These are phyloP conservation scores for Trialeurodes vaporariorum DNA, from an alignment of 1,140 invertebrate species.

Conservation along the genomic window DNA sequence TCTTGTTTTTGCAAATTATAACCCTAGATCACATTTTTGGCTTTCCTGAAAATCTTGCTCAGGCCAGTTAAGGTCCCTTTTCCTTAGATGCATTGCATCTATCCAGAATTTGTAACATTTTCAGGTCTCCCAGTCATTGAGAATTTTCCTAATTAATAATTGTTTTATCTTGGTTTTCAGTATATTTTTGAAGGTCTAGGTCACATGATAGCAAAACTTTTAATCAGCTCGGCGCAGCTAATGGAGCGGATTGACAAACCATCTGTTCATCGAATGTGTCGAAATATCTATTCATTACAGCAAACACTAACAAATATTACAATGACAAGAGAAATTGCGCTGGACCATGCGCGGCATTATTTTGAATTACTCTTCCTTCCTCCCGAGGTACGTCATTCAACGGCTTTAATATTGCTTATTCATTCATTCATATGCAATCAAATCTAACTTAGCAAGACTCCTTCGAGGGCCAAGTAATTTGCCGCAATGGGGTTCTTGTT, in stretches of 20 bases:
- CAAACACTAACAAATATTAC: slow-evolving; percentile 77
- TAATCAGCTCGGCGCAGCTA: slow-evolving; percentile 70
- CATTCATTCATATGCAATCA: not conserved
- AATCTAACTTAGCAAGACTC: no score
- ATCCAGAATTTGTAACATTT: no score
- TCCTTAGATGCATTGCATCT: no score
- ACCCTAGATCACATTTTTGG: no score
- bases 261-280: slow-evolving; percentile 68
- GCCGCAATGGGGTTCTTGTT: no score
- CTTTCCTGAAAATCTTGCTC: no score
- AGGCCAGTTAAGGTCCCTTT: no score
- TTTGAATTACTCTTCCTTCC: slow-evolving; percentile 76
- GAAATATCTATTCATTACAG: slow-evolving; percentile 75
- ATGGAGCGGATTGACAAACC: slow-evolving; percentile 63
- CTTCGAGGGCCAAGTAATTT: no score
- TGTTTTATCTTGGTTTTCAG: slow-evolving; percentile 39
- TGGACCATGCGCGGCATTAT: slow-evolving; percentile 81
- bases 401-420: not conserved
- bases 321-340: slow-evolving; percentile 62
- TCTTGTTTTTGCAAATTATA: no score
- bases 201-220: slow-evolving; percentile 69
- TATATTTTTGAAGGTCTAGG: slow-evolving; percentile 92
- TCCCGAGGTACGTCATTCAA: slow-evolving; percentile 49
- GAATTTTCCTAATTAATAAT: no score
- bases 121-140: no score